phyloP scores from a whole-genome alignment of 2,797 vertebrate genomes.

The Galaxias olidus region DNA sequence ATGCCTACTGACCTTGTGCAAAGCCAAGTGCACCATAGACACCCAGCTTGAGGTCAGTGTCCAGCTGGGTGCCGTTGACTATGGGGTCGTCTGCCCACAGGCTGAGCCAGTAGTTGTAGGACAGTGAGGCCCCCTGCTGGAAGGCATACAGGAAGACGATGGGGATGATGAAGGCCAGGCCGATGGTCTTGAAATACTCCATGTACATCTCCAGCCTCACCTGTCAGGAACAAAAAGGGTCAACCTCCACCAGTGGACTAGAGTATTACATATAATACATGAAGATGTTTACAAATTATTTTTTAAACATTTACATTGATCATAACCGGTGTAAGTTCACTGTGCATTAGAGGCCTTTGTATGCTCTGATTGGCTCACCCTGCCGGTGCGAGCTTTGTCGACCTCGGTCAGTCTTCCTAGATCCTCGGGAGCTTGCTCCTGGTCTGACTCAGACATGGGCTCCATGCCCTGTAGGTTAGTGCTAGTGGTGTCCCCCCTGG shows the following conservation, averaged over 20 bases:
- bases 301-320: too few species aligned
- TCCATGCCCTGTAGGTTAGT: conserved; percentile 81
- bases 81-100: conserved; percentile 88
- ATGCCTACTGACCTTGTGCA: conserved; percentile 86
- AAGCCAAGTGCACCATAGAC: conserved; percentile 88
- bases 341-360: neutral
- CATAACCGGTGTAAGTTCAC: too few species aligned
- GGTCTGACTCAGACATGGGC: conserved; percentile 63
- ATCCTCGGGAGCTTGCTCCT: conserved; percentile 71
- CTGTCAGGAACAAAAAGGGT: conserved; percentile 67
- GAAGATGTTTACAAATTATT: too few species aligned
- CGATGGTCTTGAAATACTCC: conserved; percentile 84
- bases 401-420: conserved; percentile 75
- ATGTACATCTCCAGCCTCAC: conserved; percentile 80
- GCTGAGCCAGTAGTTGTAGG: conserved; percentile 92
- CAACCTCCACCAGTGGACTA: neutral
- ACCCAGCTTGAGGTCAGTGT: conserved; percentile 78
- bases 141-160: conserved; percentile 81
- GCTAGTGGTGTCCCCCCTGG: conserved; percentile 80
- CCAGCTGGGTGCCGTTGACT: conserved; percentile 80
- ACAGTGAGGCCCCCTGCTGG: conserved; percentile 87
- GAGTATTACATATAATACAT: too few species aligned
- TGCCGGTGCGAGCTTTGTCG: conserved; percentile 76
- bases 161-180: conserved; percentile 74
- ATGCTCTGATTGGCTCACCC: conserved; percentile 60